A percentile compares a stretch with the other conserved stretches of the same genome.
Evolutionary conservation across 2,113 vertebrate genomes (phyloP).

Genomic region (Hypocryptadius cinnamomeus): DNA sequence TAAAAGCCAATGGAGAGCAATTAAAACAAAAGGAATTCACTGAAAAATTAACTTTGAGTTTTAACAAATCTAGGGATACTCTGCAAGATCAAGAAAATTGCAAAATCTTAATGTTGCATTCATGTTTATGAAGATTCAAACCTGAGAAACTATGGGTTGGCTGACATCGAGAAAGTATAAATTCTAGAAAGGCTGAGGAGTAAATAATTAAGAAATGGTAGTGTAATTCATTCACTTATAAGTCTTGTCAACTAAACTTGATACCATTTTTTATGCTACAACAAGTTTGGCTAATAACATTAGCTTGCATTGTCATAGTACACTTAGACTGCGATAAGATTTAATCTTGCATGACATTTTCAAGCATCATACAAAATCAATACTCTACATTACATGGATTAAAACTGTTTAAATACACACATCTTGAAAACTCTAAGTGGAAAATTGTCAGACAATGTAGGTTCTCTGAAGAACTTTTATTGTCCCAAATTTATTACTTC

Average conservation of each 20-base stretch:
- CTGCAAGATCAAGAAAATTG: background rate
- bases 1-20: background rate
- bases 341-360: conserved; percentile 60
- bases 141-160: background rate
- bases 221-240: conserved; percentile 3
- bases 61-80: conserved; percentile 1
- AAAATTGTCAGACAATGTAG: conserved; percentile 46
- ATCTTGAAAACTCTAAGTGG: conserved; percentile 46
- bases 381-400: conserved; percentile 56
- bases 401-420: conserved; percentile 60
- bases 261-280: conserved; percentile 43
- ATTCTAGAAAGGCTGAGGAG: conserved; percentile 1
- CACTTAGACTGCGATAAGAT: conserved; percentile 50
- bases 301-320: conserved; percentile 49
- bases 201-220: conserved; percentile 46
- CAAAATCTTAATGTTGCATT: background rate
- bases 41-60: background rate
- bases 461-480: conserved; percentile 38
- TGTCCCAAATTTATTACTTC: conserved; percentile 49
- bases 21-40: conserved; percentile 2
- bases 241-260: conserved; percentile 28
- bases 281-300: conserved; percentile 56
- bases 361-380: conserved; percentile 64
- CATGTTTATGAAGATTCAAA: background rate
- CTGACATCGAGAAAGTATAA: background rate